Percentiles rank a stretch among this genome's conserved stretches.
These are phyloP conservation scores for Graptemys geographica DNA, from an alignment of 2,797 vertebrate genomes.

Conservation along the genomic window DNA sequence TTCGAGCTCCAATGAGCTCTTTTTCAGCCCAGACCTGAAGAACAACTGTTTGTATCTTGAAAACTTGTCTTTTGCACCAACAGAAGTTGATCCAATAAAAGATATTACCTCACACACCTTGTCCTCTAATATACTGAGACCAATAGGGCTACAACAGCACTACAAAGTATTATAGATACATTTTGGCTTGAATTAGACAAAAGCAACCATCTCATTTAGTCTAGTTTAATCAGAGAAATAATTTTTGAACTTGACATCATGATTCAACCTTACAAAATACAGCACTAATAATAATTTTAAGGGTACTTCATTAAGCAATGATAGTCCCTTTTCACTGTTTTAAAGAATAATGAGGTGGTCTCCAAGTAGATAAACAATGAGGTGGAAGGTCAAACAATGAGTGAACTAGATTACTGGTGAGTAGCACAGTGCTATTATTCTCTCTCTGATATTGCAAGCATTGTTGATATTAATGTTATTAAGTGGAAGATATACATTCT, in stretches of 20 bases:
- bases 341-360: conserved; percentile 54
- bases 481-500: neutral
- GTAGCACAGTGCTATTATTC: conserved; percentile 28
- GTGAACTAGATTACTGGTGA: conserved; percentile 33
- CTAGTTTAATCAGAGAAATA: conserved; percentile 42
- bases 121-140: neutral
- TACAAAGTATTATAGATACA: conserved; percentile 37
- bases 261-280: conserved; percentile 69
- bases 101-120: neutral
- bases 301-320: conserved; percentile 65
- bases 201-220: conserved; percentile 68
- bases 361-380: conserved; percentile 46
- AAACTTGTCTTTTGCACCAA: neutral
- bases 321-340: conserved; percentile 62
- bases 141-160: neutral
- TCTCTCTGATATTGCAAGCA: neutral
- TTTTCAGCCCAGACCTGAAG: neutral
- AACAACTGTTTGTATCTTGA: neutral
- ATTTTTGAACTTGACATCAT: conserved; percentile 66
- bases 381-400: conserved; percentile 33
- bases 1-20: too few relatives aligned
- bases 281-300: conserved; percentile 62
- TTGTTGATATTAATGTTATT: neutral
- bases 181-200: conserved; percentile 71
- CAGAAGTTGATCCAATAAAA: neutral